phyloP scores from a whole-genome alignment of 1,140 invertebrate species.

The Pygmarrhopalites habei region DNA sequence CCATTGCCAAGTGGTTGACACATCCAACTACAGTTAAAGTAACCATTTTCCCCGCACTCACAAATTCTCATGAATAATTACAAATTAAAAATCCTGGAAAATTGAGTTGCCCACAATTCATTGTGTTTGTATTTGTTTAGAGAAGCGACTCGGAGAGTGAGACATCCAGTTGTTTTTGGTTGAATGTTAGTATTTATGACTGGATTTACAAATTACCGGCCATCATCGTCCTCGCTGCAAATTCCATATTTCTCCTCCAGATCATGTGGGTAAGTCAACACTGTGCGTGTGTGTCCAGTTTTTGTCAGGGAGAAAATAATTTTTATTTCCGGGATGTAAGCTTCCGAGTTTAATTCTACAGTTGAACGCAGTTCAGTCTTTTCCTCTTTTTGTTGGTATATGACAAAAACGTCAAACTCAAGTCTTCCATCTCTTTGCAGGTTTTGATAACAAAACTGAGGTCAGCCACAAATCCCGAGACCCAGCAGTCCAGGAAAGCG shows the following conservation, averaged over 20 bases:
- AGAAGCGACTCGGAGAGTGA: slow-evolving; percentile 52
- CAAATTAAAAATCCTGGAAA: too few species aligned
- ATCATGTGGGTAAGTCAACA: slow-evolving; percentile 76
- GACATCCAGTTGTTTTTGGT: slow-evolving; percentile 50
- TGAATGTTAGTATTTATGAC: slow-evolving; percentile 62
- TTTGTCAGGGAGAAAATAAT: too few species aligned
- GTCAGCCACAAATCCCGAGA: slow-evolving; percentile 75
- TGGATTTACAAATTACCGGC: slow-evolving; percentile 73
- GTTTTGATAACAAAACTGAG: slow-evolving; percentile 87
- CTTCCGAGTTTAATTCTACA: not conserved
- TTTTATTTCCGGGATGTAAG: too few species aligned
- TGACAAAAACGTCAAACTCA: not conserved
- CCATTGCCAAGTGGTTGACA: slow-evolving; percentile 50
- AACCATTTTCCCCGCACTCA: too few species aligned
- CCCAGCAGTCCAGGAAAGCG: slow-evolving; percentile 79
- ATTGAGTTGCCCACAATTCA: too few species aligned
- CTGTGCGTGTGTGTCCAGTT: too few species aligned
- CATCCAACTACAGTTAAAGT: slow-evolving; percentile 8
- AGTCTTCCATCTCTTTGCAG: slow-evolving; percentile 50
- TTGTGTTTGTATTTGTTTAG: not conserved
- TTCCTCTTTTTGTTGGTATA: not conserved
- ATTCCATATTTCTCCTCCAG: slow-evolving; percentile 75
- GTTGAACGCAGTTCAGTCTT: not conserved
- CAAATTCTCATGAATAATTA: too few species aligned
- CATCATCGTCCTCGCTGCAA: slow-evolving; percentile 63